Evolutionary conservation across 1,140 invertebrate genomes (phyloP), one percentile per base, ranked within the genome.

Genomic region (Sogatella furcifera): DNA sequence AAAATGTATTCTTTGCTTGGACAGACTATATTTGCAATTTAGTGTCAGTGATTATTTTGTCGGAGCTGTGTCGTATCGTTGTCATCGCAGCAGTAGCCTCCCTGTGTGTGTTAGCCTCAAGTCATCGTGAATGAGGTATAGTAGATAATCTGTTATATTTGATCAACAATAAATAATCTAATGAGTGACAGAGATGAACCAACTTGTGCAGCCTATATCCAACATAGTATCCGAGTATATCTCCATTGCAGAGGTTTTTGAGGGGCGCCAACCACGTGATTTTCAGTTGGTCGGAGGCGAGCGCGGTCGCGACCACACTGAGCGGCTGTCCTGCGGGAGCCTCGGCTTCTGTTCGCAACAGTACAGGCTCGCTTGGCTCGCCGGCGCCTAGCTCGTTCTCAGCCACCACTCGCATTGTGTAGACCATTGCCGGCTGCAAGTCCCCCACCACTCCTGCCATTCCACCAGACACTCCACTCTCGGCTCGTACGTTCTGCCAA

Each of bases 161-260:
- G n/a, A n/a, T n/a, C n/a, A n/a, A n/a, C n/a, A 31, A 31, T 31
- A 10, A 31, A 31, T 31, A 31, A 31, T 31, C n/a, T n/a, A n/a
- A n/a, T n/a, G n/a, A 28, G 24, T 28, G 24, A 28, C 6, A 28
- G 24, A 28, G 24, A 28, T 28, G 11, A 8, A 38, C 34, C 9
- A 60, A 70, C 67, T 69, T 68, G 38, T 68, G 65, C 42, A 69
- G 68, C 49, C 70, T 72, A 61, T 78, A 80, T 5, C 78, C 80
- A 34, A 82, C 71, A 62, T 81, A 80, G 66, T 81, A 83, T 2
- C 80, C 80, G 24, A 76, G 71, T 24, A 82, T 74, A 14, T 73
- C 71, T 3, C 80, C 81, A 65, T 81, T 79, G 65, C 73, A 71
- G 13, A 73, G 63, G 14, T 77, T 72, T 9, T 68, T 46, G 5